A percentile compares a stretch with the other conserved stretches of the same genome.
phyloP scores from a whole-genome alignment of 2,113 vertebrate genomes.

The Lagopus leucura region DNA sequence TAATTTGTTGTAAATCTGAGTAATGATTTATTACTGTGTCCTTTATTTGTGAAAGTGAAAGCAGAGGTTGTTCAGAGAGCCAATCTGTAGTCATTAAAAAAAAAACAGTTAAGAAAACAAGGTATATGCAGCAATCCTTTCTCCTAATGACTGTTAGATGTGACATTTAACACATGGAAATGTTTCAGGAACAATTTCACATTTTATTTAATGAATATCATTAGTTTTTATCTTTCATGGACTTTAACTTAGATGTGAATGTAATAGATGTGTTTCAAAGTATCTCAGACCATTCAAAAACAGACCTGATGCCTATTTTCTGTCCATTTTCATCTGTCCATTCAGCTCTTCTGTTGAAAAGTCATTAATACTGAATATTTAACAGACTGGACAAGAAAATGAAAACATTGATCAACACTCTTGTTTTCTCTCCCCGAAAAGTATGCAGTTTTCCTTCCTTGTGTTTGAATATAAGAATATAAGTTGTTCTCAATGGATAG shows the following conservation, averaged over 20 bases:
- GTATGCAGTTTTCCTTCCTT: neutral
- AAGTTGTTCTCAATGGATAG: neutral
- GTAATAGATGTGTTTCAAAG: neutral
- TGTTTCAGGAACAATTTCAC: neutral
- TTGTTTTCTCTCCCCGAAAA: neutral
- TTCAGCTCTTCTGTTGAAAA: neutral
- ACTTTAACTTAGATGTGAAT: neutral
- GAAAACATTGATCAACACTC: neutral
- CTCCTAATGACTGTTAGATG: neutral
- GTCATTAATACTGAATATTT: neutral
- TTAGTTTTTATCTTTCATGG: neutral
- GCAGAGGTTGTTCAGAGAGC: neutral
- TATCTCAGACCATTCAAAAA: neutral
- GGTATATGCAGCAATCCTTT: neutral
- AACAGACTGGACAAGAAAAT: neutral
- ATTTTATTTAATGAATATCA: neutral
- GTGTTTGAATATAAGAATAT: neutral
- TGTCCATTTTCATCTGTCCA: neutral
- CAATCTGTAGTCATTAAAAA: neutral
- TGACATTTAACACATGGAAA: neutral
- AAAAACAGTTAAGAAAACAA: neutral
- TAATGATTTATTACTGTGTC: neutral
- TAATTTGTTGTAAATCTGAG: neutral
- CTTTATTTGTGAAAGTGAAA: neutral
- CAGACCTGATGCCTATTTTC: neutral